Evolutionary conservation across 2,888 invertebrate species (phyloP), one percentile per base, ranked within the genome.

Genomic region (Tenthredo notha): DNA sequence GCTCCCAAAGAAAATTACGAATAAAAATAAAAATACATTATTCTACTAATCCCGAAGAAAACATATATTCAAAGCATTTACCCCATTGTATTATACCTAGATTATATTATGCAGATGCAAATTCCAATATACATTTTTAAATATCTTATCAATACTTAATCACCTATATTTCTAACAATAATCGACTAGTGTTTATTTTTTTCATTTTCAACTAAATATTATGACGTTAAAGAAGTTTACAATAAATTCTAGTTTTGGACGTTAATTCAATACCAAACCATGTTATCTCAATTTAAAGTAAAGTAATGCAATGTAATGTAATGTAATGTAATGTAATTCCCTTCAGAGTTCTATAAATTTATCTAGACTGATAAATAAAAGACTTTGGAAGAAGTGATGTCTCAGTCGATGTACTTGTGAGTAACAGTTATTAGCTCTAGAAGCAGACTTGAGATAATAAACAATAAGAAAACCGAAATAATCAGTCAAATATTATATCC

Each of bases 41-140:
- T 61, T 25, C 61, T 6, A 54, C n/a, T n/a, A 21, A 25, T 21
- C 21, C 25, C 25, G 12, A 61, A 7, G 7, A 61, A 61, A 61
- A 61, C 61, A 61, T 61, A 12, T 61, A 61, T 61, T 61, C 61
- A 12, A 61, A 61, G 61, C 25, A 61, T 61, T 61, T 25, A 61
- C 10, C 61, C 61, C 12, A 54, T 61, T 61, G 21, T 61, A 29
- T n/a, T n/a, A 54, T 54, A 54, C 50, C 50, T 50, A 50, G 10
- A 21, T 61, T 61, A 50, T 25, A 21, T 61, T 61, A 61, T 29
- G 61, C 25, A 61, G 25, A 25, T 61, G 25, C 61, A 21, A 61
- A 61, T 61, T 61, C 25, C 61, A 61, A 61, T 25, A 61, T 21
- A 61, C 61, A 61, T 25, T 61, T 61, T 25, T 61, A 29, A 61